A percentile compares a stretch with the other conserved stretches of the same genome.
phyloP scores from a whole-genome alignment of 1,140 invertebrate species.

The Pentalonia nigronervosa region DNA sequence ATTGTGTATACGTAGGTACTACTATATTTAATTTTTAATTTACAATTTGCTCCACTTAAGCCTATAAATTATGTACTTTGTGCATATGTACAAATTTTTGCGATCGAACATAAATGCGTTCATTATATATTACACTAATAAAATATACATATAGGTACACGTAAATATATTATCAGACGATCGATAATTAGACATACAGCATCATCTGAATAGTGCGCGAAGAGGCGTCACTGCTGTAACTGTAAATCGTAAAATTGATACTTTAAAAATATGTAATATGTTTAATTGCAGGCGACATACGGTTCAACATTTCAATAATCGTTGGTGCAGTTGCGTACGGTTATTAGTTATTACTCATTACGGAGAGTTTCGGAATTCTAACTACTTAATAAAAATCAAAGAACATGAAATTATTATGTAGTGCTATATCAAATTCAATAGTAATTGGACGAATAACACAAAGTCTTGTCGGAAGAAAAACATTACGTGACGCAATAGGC shows the following conservation, averaged over 20 bases:
- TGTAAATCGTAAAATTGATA: neutral
- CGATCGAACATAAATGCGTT: neutral
- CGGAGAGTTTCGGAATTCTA: neutral
- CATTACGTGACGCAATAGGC: neutral
- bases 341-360: neutral
- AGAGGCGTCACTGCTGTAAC: neutral
- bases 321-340: neutral
- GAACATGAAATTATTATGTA: neutral
- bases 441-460: too few species aligned
- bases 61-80: neutral
- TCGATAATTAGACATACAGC: neutral
- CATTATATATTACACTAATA: neutral
- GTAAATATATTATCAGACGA: neutral
- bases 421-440: neutral
- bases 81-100: neutral
- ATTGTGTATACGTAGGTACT: neutral
- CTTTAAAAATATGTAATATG: neutral
- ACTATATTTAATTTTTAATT: neutral
- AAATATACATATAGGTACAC: neutral
- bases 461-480: too few species aligned
- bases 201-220: neutral
- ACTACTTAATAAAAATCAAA: neutral
- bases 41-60: neutral
- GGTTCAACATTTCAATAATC: neutral
- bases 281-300: neutral